Percentiles rank a stretch among this genome's conserved stretches.
Conservation (phyloP, 2,113 vertebrate species). For the Pogona vitticeps region DNA sequence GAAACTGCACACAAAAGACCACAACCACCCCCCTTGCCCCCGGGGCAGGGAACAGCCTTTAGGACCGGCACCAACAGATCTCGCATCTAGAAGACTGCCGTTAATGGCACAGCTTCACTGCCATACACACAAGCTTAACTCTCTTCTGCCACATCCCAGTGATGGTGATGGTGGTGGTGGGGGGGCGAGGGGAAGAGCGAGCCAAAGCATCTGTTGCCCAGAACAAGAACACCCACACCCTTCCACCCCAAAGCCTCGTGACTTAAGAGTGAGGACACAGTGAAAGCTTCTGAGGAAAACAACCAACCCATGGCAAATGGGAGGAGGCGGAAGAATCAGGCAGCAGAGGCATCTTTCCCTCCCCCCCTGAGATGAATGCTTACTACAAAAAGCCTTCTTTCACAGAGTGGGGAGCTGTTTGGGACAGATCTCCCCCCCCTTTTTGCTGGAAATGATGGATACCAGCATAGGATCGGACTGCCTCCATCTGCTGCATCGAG, state of each 20-base stretch:
- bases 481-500: not conserved
- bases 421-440: not conserved
- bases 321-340: not conserved
- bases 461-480: not conserved
- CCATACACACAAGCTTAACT: not conserved
- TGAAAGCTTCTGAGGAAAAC: not conserved
- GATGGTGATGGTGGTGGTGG: too few species aligned
- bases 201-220: slow-evolving; percentile 23
- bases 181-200: not conserved
- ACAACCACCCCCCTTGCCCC: slow-evolving; percentile 29
- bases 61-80: not conserved
- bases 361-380: too few species aligned
- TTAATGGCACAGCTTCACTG: too few species aligned
- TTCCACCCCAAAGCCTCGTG: not conserved
- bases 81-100: slow-evolving; percentile 1
- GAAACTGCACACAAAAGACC: slow-evolving; percentile 51
- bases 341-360: not conserved
- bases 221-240: slow-evolving; percentile 28
- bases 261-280: not conserved
- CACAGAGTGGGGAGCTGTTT: not conserved
- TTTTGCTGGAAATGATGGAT: not conserved
- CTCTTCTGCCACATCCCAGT: not conserved
- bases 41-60: not conserved
- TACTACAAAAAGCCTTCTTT: not conserved
- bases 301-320: not conserved